Evolutionary conservation across 2,888 invertebrate species (phyloP), one percentile per base, ranked within the genome.

Genomic region (Metallyticus violacea): DNA sequence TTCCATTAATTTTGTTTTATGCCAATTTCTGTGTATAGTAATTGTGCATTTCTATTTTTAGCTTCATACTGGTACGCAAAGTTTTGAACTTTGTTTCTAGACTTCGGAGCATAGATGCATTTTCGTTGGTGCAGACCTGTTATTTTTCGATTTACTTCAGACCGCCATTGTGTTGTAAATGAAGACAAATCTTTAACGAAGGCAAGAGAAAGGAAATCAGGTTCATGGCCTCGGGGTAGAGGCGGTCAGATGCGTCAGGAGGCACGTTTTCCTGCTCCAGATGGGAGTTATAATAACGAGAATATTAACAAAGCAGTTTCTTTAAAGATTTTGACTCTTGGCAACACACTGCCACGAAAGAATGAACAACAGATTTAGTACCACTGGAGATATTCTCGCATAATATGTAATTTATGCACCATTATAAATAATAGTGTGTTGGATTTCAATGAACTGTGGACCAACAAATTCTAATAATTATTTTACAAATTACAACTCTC

Each of bases 141-240:
- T 62, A 62, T 62, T 62, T 62, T 62, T 62, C 3, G 40, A 62
- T 62, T 62, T 62, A 15, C 15, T 22, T 62, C 15, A 62, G 40
- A 62, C 40, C 40, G 40, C 40, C 22, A 62, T 62, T 62, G 40
- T 62, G n/a, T 76, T 82, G 26, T 26, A 82, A 82, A 82, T 76
- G 82, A 76, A 82, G 82, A 26, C 62, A 82, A 62, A 76, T 82
- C 82, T 82, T 62, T 82, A 82, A 82, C 82, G 76, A 82, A 76
- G 82, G 22, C 62, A 82, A 82, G 82, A 76, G 82, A 82, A 62
- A 62, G 82, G 76, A 82, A 82, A 82, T 82, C 82, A 82, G 76
- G 82, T 82, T 82, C 81, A 7, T 76, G 30, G 82, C 82, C 82
- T 22, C 26, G 1, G 82, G 82, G 26, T 27, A n/a, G 15, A 62